These are phyloP conservation scores for Salvelinus alpinus DNA, from an alignment of 2,113 vertebrate genomes.

Conservation along the genomic window DNA sequence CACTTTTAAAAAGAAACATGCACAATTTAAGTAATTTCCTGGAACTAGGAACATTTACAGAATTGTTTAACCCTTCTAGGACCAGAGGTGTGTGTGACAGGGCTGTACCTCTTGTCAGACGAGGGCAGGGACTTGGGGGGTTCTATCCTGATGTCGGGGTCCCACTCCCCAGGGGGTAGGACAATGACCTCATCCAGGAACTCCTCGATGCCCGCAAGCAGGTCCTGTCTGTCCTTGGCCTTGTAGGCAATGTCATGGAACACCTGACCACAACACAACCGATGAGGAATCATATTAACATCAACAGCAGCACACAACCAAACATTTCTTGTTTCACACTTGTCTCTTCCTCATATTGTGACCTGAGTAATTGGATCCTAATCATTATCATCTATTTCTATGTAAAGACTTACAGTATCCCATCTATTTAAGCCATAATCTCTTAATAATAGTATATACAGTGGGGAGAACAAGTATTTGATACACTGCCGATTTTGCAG, in stretches of 20 bases:
- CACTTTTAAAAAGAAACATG: neutral
- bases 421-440: neutral
- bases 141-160: constrained; percentile 96
- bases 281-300: neutral
- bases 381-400: neutral
- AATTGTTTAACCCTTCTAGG: neutral
- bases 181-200: constrained; percentile 98
- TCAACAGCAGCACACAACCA: no score
- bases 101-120: constrained; percentile 89
- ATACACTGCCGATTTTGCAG: no score
- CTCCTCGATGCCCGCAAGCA: constrained; percentile 95
- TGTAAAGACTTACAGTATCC: neutral
- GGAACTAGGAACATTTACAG: neutral
- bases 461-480: no score
- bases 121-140: constrained; percentile 95
- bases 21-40: neutral
- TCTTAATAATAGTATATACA: no score
- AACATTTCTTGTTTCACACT: neutral
- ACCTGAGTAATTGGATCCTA: neutral
- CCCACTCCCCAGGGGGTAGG: constrained; percentile 96
- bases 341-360: no score
- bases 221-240: constrained; percentile 90
- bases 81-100: constrained; percentile 4
- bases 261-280: constrained; percentile 72
- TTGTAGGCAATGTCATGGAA: constrained; percentile 99